phyloP scores from a whole-genome alignment of 2,888 invertebrate genomes.

The Ceratothoa steindachneri region DNA sequence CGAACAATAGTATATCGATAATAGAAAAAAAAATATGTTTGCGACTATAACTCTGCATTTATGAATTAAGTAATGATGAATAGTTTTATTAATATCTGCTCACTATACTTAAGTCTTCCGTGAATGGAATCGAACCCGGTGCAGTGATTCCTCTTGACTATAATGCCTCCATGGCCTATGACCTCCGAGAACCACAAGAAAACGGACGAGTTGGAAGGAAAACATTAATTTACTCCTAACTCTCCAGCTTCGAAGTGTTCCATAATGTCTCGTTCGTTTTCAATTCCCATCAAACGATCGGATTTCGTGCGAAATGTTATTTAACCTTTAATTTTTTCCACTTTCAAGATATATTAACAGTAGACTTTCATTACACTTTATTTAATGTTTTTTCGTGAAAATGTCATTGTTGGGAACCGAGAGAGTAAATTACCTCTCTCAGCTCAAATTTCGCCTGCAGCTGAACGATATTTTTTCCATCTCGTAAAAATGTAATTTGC shows the following conservation, averaged over 20 bases:
- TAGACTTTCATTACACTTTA: no score
- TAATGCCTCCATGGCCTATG: not conserved
- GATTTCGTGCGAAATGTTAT: not conserved
- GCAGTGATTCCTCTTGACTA: not conserved
- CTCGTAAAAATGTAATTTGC: not conserved
- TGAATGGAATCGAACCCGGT: not conserved
- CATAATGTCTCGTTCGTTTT: not conserved
- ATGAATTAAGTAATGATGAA: not conserved
- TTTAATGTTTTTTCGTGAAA: no score
- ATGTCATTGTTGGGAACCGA: no score
- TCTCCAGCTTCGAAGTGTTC: not conserved
- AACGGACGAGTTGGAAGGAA: not conserved
- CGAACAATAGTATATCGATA: no score
- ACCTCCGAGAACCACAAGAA: not conserved
- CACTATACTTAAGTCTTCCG: not conserved
- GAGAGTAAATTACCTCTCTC: no score
- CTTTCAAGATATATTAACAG: no score
- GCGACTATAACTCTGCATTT: no score
- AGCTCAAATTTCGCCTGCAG: no score
- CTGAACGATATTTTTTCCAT: not conserved
- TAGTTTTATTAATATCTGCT: not conserved
- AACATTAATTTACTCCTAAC: not conserved
- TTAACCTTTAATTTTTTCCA: not conserved
- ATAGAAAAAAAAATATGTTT: no score
- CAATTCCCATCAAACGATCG: not conserved